Conservation (phyloP, 2,888 invertebrate genomes). For the Sinelater perroti region DNA sequence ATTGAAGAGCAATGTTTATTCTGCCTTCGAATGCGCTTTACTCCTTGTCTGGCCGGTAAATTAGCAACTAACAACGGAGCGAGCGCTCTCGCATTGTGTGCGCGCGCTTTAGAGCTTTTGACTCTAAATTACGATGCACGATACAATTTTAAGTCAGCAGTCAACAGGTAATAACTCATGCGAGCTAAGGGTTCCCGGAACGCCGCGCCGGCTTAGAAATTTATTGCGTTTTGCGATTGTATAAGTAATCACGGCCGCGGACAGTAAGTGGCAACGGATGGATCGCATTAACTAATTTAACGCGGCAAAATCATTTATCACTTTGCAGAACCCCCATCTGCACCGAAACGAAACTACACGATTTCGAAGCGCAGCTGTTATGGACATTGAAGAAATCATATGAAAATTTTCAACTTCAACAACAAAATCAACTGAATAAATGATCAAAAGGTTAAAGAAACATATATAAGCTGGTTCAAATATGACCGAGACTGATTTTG, state of each 20-base stretch:
- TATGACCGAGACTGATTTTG: too few relatives aligned
- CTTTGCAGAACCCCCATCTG: not conserved
- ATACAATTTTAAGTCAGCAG: conserved; percentile 10
- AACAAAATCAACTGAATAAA: too few relatives aligned
- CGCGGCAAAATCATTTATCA: conserved; percentile 1
- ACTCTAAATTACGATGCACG: conserved; percentile 11
- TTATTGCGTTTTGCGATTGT: not conserved
- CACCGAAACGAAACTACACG: too few relatives aligned
- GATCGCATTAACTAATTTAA: not conserved
- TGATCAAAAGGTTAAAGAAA: too few relatives aligned
- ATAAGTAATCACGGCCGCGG: not conserved
- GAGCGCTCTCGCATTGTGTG: conserved; percentile 3
- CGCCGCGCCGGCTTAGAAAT: not conserved
- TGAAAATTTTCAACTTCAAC: too few relatives aligned
- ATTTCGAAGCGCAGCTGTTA: too few relatives aligned
- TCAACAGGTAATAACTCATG: conserved; percentile 10
- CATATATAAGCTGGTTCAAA: too few relatives aligned
- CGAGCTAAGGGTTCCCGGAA: not conserved
- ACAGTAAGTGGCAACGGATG: not conserved
- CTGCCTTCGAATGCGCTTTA: not conserved
- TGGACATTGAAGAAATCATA: too few relatives aligned
- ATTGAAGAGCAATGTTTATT: conserved; percentile 1
- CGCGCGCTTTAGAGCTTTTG: not conserved
- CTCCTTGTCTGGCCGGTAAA: conserved; percentile 5
- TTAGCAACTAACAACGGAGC: conserved; percentile 7